Evolutionary conservation across 1,140 invertebrate species (phyloP).

Genomic region (Drosophila littoralis): DNA sequence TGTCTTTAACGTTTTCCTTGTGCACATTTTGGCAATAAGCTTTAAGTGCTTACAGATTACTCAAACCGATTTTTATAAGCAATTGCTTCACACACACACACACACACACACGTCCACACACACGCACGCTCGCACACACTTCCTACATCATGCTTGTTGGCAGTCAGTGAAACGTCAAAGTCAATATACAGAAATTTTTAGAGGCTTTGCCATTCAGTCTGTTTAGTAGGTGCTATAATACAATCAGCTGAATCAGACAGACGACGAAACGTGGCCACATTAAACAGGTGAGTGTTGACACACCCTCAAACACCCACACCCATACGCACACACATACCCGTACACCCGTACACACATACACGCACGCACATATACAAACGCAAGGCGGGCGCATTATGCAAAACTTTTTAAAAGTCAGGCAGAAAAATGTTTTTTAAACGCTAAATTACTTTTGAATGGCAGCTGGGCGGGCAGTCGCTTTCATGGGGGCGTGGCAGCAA

Average conservation of each 20-base stretch:
- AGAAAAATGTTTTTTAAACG: slow-evolving; percentile 83
- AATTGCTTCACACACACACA: slow-evolving; percentile 18
- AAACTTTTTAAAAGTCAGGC: slow-evolving; percentile 78
- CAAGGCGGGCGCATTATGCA: slow-evolving; percentile 63
- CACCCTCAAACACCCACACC: slow-evolving; percentile 14
- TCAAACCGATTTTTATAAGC: slow-evolving; percentile 40
- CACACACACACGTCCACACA: not conserved
- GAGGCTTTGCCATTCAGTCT: slow-evolving; percentile 33
- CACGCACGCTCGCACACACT: slow-evolving; percentile 8
- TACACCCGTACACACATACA: not conserved
- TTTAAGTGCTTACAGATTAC: slow-evolving; percentile 38
- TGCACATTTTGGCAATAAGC: slow-evolving; percentile 3
- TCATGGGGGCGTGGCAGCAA: slow-evolving; percentile 62
- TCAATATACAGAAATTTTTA: slow-evolving; percentile 61
- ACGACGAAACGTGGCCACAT: slow-evolving; percentile 72
- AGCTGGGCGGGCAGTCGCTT: slow-evolving; percentile 48
- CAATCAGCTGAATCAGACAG: slow-evolving; percentile 72
- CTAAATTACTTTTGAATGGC: slow-evolving; percentile 82
- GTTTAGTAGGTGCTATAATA: slow-evolving; percentile 60
- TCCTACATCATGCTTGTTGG: slow-evolving; percentile 17
- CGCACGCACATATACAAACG: slow-evolving; percentile 21
- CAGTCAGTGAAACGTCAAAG: slow-evolving; percentile 60
- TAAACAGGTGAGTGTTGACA: slow-evolving; percentile 68
- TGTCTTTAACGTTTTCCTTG: not conserved
- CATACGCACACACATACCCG: too few species aligned